phyloP scores from a whole-genome alignment of 92 coral and sea anemone genomes.

The Umimayanthus chanpuru region DNA sequence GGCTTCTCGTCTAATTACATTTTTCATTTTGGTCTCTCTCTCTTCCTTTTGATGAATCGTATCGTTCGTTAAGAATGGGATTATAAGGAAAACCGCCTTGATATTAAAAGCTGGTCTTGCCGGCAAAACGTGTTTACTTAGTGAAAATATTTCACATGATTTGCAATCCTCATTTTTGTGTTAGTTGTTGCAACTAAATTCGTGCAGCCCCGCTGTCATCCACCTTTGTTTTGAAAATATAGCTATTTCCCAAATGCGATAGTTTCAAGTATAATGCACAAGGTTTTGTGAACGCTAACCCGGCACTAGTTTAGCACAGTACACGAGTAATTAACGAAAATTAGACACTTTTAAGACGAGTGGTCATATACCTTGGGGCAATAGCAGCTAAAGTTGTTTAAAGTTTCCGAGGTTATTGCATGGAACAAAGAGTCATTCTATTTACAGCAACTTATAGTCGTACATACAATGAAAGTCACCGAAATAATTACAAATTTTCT shows the following conservation, averaged over 20 bases:
- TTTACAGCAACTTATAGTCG: slow-evolving; percentile 21
- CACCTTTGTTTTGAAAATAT: slow-evolving; percentile 28
- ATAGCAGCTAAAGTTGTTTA: slow-evolving; percentile 40
- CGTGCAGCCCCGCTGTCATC: background rate
- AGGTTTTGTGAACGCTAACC: slow-evolving; percentile 16
- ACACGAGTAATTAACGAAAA: slow-evolving; percentile 38
- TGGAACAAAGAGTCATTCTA: slow-evolving; percentile 31
- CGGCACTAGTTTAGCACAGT: slow-evolving; percentile 29
- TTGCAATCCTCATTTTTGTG: slow-evolving; percentile 78
- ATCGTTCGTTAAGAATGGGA: slow-evolving; percentile 75
- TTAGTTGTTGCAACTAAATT: slow-evolving; percentile 15
- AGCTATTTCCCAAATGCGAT: slow-evolving; percentile 18
- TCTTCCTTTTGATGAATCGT: slow-evolving; percentile 70
- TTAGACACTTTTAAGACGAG: slow-evolving; percentile 34
- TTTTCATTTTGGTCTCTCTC: slow-evolving; percentile 82
- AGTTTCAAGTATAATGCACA: slow-evolving; percentile 15
- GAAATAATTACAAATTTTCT: slow-evolving; percentile 29
- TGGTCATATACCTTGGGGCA: slow-evolving; percentile 37
- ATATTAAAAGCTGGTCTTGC: slow-evolving; percentile 68
- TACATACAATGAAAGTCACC: slow-evolving; percentile 26
- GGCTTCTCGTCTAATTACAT: slow-evolving; percentile 77
- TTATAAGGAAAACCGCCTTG: slow-evolving; percentile 87
- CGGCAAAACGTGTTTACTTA: slow-evolving; percentile 80
- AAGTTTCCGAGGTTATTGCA: slow-evolving; percentile 47
- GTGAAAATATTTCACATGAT: slow-evolving; percentile 73